phyloP scores from a whole-genome alignment of 2,113 vertebrate species.

The Gulo gulo region DNA sequence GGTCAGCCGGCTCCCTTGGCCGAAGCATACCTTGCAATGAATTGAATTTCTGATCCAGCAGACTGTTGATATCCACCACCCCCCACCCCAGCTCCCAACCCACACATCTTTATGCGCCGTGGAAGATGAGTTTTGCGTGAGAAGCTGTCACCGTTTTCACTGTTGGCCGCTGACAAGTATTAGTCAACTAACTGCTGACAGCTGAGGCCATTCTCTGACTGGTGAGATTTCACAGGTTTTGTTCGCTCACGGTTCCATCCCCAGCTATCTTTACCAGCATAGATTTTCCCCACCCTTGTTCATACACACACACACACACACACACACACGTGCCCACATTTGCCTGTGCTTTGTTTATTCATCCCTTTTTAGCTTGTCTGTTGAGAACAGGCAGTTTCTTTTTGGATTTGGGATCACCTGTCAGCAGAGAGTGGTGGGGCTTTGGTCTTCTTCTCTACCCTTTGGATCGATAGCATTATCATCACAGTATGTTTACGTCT shows the following conservation, averaged over 20 bases:
- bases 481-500: neutral
- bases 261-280: neutral
- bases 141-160: slow-evolving; percentile 51
- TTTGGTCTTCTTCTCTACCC: neutral
- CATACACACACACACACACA: too few relatives aligned
- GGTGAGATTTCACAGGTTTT: slow-evolving; percentile 25
- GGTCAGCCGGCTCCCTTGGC: neutral
- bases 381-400: neutral
- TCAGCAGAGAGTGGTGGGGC: neutral
- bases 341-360: neutral
- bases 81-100: neutral
- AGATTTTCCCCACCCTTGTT: neutral
- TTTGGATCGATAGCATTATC: neutral
- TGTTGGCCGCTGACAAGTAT: slow-evolving; percentile 14
- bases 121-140: slow-evolving; percentile 36
- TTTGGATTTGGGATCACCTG: neutral
- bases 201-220: slow-evolving; percentile 2
- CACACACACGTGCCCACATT: neutral
- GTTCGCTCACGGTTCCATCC: neutral
- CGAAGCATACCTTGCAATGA: neutral
- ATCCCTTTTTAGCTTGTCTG: neutral
- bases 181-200: slow-evolving; percentile 34
- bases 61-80: neutral
- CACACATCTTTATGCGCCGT: neutral
- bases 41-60: slow-evolving; percentile 29